phyloP scores from a whole-genome alignment of 2,888 invertebrate genomes.

The Petrophora chlorosata region DNA sequence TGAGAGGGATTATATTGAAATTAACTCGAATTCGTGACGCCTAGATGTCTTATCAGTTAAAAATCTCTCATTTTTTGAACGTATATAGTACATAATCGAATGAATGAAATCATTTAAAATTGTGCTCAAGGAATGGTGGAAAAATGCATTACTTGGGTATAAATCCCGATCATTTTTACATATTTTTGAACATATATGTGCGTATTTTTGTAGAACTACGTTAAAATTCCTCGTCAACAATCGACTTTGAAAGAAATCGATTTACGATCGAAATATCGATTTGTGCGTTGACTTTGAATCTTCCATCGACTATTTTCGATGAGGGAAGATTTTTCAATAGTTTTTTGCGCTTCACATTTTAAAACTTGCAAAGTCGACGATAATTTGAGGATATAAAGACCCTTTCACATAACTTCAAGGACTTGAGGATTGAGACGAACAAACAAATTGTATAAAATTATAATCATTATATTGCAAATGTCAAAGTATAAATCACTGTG shows the following conservation, averaged over 20 bases:
- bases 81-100: neutral
- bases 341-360: too few relatives aligned
- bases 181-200: constrained; percentile 13
- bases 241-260: neutral
- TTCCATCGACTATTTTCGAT: neutral
- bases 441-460: constrained; percentile 39
- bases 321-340: too few relatives aligned
- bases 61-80: neutral
- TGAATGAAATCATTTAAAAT: neutral
- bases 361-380: constrained; percentile 6
- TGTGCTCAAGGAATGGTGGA: constrained; percentile 13
- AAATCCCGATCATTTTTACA: neutral
- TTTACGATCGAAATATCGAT: neutral
- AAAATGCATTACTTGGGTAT: constrained; percentile 9
- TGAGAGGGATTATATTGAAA: neutral
- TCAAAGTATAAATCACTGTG: constrained; percentile 58
- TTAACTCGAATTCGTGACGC: neutral
- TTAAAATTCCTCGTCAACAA: neutral
- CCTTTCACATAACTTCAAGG: neutral
- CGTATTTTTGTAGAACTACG: neutral
- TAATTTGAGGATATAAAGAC: neutral
- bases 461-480: constrained; percentile 59
- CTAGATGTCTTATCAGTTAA: neutral
- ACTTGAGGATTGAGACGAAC: constrained; percentile 41
- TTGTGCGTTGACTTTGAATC: neutral